Evolutionary conservation across 2,113 vertebrate genomes (phyloP), one percentile per base, ranked within the genome.

Genomic region (Camarhynchus parvulus): DNA sequence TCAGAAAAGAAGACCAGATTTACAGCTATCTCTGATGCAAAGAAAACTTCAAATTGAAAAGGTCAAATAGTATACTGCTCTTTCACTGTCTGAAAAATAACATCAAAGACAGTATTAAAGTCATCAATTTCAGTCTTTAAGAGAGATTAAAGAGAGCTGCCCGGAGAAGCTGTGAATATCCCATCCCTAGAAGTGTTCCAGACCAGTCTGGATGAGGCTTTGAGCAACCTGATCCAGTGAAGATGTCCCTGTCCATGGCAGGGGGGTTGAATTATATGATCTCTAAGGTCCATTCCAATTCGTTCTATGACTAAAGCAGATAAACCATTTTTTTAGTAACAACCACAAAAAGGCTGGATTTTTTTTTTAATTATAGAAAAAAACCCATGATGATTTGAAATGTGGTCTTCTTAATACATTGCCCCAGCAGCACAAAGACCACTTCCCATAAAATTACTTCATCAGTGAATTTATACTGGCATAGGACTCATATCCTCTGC

Each of bases 361-460:
- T 77, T 4, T 66, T 89, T 50, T 0, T 0, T 15, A 62, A 0
- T 7, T 9, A 83, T 2, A 15, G 24, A n/a, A 74, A 74, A 87
- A 84, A 90, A 42, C 3, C 7, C 31, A 49, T 14, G 8, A 67
- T 70, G 10, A 79, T 41, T 44, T 37, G 35, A 87, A 90, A 22
- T 2, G 8, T 0, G 5, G 35, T 31, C 27, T 86, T 70, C 42
- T 85, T 39, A 50, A 79, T 10, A 61, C 12, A 18, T 1, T 49
- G 15, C 8, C 61, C 53, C 33, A 82, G 46, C 21, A 92, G 11
- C 69, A 82, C 3, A 23, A 92, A 83, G 22, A 83, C 42, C 30
- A 62, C 9, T 56, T 81, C 39, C 10, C 28, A 58, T 1, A 67
- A 28, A 93, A 31, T n/a, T 5, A 66, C 55, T 35, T 6, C 9